A percentile compares a stretch with the other conserved stretches of the same genome.
Evolutionary conservation across 2,888 invertebrate genomes (phyloP).

Genomic region (Drosophila formosana): DNA sequence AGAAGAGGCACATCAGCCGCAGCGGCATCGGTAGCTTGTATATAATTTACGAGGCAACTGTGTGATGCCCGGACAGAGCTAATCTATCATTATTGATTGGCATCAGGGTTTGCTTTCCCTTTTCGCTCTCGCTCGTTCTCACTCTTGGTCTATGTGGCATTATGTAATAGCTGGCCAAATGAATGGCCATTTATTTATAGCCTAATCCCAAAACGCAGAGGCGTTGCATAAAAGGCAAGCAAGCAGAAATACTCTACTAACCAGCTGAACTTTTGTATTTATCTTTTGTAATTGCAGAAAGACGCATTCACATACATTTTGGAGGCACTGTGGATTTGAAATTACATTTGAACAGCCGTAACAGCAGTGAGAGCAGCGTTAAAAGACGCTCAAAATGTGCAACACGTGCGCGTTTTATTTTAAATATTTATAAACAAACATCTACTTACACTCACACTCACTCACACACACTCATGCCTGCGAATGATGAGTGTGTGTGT

Average conservation of each 20-base stretch:
- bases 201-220: conserved; percentile 29
- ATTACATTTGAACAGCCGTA: conserved; percentile 53
- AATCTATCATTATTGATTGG: conserved; percentile 80
- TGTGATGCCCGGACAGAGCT: conserved; percentile 48
- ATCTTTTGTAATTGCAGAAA: conserved; percentile 64
- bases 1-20: conserved; percentile 15
- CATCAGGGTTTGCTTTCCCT: conserved; percentile 47
- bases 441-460: conserved; percentile 24
- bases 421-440: conserved; percentile 72
- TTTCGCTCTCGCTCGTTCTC: background rate
- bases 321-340: conserved; percentile 49
- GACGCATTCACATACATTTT: conserved; percentile 16
- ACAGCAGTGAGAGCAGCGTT: conserved; percentile 1
- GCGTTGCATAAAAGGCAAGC: conserved; percentile 27
- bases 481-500: conserved; percentile 7
- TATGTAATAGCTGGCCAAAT: conserved; percentile 64
- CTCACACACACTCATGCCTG: conserved; percentile 1
- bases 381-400: conserved; percentile 56
- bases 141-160: conserved; percentile 27
- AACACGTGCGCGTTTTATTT: conserved; percentile 73
- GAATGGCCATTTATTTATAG: conserved; percentile 68
- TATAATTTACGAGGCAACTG: conserved; percentile 61
- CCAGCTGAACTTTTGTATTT: conserved; percentile 35
- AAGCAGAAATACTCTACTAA: conserved; percentile 41
- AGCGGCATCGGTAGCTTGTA: conserved; percentile 23